phyloP scores from a whole-genome alignment of 2,888 invertebrate genomes.

The Mesochorus sp. region DNA sequence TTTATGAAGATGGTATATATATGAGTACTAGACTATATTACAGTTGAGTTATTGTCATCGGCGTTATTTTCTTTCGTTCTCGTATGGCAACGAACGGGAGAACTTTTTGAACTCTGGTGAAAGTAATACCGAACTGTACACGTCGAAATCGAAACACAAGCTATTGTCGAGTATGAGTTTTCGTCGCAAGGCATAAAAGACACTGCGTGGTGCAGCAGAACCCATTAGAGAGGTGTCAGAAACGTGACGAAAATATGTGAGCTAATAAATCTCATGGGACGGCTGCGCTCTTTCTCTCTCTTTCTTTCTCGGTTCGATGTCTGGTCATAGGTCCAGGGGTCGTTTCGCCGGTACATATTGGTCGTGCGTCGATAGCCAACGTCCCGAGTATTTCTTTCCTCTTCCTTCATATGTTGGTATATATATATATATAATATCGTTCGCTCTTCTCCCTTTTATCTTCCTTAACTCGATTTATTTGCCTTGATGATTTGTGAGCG shows the following conservation, averaged over 20 bases:
- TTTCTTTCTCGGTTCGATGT: conserved; percentile 16
- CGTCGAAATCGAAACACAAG: conserved; percentile 2
- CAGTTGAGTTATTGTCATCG: conserved; percentile 58
- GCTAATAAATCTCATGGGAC: conserved; percentile 61
- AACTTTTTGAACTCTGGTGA: conserved; percentile 53
- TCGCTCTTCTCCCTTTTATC: conserved; percentile 46
- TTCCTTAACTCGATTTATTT: conserved; percentile 64
- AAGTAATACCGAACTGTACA: conserved; percentile 29
- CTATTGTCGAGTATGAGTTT: conserved; percentile 50
- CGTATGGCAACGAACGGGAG: conserved; percentile 7
- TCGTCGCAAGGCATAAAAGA: conserved; percentile 43
- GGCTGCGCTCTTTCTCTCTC: conserved; percentile 11
- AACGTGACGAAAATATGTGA: conserved; percentile 65
- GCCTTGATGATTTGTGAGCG: conserved; percentile 61
- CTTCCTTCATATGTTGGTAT: too few species aligned
- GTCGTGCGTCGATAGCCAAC: conserved; percentile 36
- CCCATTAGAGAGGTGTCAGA: conserved; percentile 62
- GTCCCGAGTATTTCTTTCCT: conserved; percentile 19
- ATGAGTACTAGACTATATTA: background rate
- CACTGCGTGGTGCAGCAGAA: conserved; percentile 40
- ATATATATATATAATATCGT: too few species aligned
- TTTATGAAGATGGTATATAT: conserved; percentile 1
- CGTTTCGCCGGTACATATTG: conserved; percentile 25
- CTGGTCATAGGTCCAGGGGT: conserved; percentile 53
- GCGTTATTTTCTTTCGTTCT: conserved; percentile 48